Base-by-base conservation (phyloP, 2,888 invertebrate genomes). In the Agriopis marginaria region DNA sequence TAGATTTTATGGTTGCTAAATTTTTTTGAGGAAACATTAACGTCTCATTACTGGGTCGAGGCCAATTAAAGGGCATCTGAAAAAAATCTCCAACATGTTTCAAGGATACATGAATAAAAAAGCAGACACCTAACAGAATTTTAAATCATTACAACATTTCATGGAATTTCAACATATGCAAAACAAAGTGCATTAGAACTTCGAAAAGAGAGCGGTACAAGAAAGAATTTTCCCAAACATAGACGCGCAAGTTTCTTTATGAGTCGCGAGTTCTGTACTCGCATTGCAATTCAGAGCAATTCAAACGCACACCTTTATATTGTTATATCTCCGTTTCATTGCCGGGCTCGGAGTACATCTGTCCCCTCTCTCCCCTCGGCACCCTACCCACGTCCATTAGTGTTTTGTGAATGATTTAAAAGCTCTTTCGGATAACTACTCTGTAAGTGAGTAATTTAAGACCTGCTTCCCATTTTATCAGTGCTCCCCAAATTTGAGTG, bases 401-500 rank as follows among this genome's bases (percentile, higher is more conserved):
- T 94, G 93, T 94, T 94, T 94, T 94, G 94, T 94, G 94, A 94
- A 94, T 94, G 93, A 94, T 94, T 94, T 94, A 94, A 94, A 94
- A 94, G 93, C 93, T 93, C 93, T 94, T 94, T 93, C 93, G 92
- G 92, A 94, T 93, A 94, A 94, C 93, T 94, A 94, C 94, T 92
- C 90, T 88, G 93, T 93, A 94, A 93, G 93, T 94, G 94, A 93
- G 93, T 94, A 94, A 94, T 93, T 92, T 92, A 93, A 93, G 92
- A 89, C 93, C 92, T 91, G 90, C 89, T 93, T 92, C 93, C 91
- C 90, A 92, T 93, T 93, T 92, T 92, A 93, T 92, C 92, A 92
- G 92, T 88, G 89, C 93, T 92, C 91, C 93, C 92, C 88, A 93
- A 93, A 92, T 93, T 94, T 91, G 89, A 93, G 93, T 91, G 91